Percentiles rank a stretch among this genome's conserved stretches.
Evolutionary conservation across 2,888 invertebrate genomes (phyloP).

Genomic region (Caenorhabditis wallacei): DNA sequence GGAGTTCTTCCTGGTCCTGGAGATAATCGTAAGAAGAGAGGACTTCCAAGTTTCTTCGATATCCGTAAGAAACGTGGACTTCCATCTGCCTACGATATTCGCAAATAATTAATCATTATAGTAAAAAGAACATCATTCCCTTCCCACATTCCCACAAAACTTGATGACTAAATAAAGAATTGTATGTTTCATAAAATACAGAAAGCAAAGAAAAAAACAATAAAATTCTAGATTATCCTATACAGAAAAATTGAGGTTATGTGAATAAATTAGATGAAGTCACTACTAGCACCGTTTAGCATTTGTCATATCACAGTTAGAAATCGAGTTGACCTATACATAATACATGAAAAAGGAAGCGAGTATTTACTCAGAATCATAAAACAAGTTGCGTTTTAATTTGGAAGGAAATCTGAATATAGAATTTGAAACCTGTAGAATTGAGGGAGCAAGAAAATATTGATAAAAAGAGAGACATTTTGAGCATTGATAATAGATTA

Average conservation of each 20-base stretch:
- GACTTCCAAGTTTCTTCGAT: constrained; percentile 46
- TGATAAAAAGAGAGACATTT: neutral
- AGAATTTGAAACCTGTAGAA: constrained; percentile 25
- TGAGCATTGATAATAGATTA: constrained; percentile 9
- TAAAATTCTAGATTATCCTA: constrained; percentile 43
- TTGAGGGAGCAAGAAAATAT: constrained; percentile 44
- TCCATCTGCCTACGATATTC: constrained; percentile 52
- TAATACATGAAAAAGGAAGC: constrained; percentile 42
- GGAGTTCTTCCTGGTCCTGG: constrained; percentile 52
- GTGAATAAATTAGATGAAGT: constrained; percentile 43
- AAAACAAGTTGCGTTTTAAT: neutral
- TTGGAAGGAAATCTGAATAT: constrained; percentile 1
- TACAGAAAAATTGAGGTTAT: constrained; percentile 14
- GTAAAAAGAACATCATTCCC: neutral
- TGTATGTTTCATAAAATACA: constrained; percentile 34
- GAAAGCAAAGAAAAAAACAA: neutral
- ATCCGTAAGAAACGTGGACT: constrained; percentile 59
- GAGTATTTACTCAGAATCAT: neutral
- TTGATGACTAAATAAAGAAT: constrained; percentile 31
- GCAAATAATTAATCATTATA: constrained; percentile 35
- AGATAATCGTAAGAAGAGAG: constrained; percentile 50
- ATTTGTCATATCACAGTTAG: constrained; percentile 50
- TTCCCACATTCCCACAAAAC: constrained; percentile 25
- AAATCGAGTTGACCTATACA: constrained; percentile 35
- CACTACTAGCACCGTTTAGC: constrained; percentile 51